Conservation (phyloP, 2,888 invertebrate species). For the Drosophila buzzatii region DNA sequence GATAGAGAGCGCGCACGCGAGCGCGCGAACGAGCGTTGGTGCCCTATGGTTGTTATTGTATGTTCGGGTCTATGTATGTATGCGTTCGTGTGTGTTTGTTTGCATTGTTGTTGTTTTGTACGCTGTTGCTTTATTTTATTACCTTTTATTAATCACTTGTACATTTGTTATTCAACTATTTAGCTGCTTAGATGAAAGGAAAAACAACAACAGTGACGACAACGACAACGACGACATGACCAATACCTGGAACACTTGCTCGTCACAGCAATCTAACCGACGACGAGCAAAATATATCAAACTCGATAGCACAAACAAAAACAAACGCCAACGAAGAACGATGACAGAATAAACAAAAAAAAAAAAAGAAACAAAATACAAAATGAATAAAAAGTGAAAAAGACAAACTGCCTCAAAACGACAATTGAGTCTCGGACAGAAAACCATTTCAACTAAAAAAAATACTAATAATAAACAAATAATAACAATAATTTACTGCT, state of each 20-base stretch:
- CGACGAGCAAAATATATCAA: conserved; percentile 30
- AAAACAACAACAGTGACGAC: conserved; percentile 10
- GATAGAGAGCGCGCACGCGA: neutral
- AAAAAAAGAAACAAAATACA: conserved; percentile 14
- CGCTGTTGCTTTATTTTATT: conserved; percentile 23
- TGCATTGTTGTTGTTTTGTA: conserved; percentile 31
- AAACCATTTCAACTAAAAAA: neutral
- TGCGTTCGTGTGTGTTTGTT: conserved; percentile 39
- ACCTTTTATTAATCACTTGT: conserved; percentile 41
- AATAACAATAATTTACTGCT: conserved; percentile 48
- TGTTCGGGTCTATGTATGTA: conserved; percentile 23
- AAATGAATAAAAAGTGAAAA: conserved; percentile 14
- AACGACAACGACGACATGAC: neutral
- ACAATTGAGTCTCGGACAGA: neutral
- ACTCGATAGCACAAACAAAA: conserved; percentile 21
- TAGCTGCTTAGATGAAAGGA: conserved; percentile 16
- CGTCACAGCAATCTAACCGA: neutral
- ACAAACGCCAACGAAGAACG: conserved; percentile 7
- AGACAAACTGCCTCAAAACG: conserved; percentile 17
- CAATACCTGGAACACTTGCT: conserved; percentile 32
- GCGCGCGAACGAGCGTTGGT: neutral
- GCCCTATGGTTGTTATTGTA: conserved; percentile 13
- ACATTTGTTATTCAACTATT: conserved; percentile 55
- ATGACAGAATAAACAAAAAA: conserved; percentile 21
- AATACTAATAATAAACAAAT: conserved; percentile 15